These are phyloP conservation scores for Talpa occidentalis DNA, from an alignment of 2,113 vertebrate species.

Conservation along the genomic window DNA sequence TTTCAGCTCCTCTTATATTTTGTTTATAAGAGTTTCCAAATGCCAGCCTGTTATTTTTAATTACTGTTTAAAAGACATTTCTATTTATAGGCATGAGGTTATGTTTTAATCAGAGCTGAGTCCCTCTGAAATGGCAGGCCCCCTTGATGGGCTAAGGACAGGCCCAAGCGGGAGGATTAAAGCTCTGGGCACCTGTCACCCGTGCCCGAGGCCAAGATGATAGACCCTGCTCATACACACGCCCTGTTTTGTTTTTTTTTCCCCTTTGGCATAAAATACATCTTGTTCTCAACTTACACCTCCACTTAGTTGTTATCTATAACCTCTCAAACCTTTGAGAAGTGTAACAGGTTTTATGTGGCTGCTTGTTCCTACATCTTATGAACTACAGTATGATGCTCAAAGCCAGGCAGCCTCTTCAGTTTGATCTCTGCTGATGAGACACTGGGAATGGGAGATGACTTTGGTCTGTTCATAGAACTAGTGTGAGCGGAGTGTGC, in stretches of 20 bases:
- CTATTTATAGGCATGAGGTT: constrained; percentile 86
- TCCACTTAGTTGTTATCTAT: neutral
- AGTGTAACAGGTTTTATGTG: neutral
- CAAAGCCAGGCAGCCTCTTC: constrained; percentile 3
- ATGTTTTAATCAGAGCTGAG: constrained; percentile 82
- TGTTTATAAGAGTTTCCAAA: constrained; percentile 82
- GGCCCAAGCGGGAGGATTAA: constrained; percentile 73
- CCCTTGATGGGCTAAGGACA: constrained; percentile 78
- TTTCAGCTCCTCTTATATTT: constrained; percentile 72
- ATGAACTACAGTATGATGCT: neutral
- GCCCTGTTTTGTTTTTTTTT: too few species aligned
- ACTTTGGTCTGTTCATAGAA: neutral
- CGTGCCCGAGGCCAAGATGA: constrained; percentile 49
- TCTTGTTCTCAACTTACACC: constrained; percentile 3
- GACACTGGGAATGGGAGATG: constrained; percentile 46
- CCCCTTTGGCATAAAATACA: constrained; percentile 14
- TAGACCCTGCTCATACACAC: neutral
- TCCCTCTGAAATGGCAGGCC: constrained; percentile 83
- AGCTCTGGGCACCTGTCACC: constrained; percentile 70
- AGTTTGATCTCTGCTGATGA: constrained; percentile 64
- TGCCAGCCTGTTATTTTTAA: constrained; percentile 84
- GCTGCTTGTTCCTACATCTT: neutral
- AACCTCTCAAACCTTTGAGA: constrained; percentile 1
- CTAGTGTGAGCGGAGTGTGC: rapidly evolving
- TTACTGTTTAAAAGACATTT: constrained; percentile 82